phyloP scores from a whole-genome alignment of 1,140 invertebrate genomes.

The Papilio dardanus region DNA sequence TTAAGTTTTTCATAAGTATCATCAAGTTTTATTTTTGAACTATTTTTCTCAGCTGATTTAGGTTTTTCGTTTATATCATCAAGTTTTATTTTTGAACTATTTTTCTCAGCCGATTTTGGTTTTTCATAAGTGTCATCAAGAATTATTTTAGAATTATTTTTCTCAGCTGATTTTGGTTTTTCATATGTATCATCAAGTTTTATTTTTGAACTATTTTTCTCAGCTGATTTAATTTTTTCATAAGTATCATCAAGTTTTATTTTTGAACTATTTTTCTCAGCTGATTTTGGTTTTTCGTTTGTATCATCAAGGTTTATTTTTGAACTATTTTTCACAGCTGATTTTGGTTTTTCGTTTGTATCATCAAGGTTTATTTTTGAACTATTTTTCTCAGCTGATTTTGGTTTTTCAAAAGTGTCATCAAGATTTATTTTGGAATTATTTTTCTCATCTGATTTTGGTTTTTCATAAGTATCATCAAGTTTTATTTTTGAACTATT shows the following conservation, averaged over 20 bases:
- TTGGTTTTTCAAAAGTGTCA: not conserved
- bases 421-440: slow-evolving; percentile 29
- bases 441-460: not conserved
- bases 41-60: not conserved
- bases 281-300: slow-evolving; percentile 18
- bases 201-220: not conserved
- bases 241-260: slow-evolving; percentile 31
- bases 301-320: slow-evolving; percentile 28
- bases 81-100: slow-evolving; percentile 22
- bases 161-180: slow-evolving; percentile 33
- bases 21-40: slow-evolving; percentile 27
- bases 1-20: slow-evolving; percentile 35
- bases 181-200: slow-evolving; percentile 40
- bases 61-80: not conserved
- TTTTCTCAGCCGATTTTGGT: not conserved
- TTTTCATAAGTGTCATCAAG: slow-evolving; percentile 34
- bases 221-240: slow-evolving; percentile 5
- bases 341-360: slow-evolving; percentile 24
- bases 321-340: not conserved
- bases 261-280: slow-evolving; percentile 11
- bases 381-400: slow-evolving; percentile 3
- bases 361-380: slow-evolving; percentile 27
- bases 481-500: slow-evolving; percentile 24
- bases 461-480: slow-evolving; percentile 33
- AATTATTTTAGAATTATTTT: slow-evolving; percentile 31